phyloP scores from a whole-genome alignment of 2,113 vertebrate species.

The Notarius lentiginosus region DNA sequence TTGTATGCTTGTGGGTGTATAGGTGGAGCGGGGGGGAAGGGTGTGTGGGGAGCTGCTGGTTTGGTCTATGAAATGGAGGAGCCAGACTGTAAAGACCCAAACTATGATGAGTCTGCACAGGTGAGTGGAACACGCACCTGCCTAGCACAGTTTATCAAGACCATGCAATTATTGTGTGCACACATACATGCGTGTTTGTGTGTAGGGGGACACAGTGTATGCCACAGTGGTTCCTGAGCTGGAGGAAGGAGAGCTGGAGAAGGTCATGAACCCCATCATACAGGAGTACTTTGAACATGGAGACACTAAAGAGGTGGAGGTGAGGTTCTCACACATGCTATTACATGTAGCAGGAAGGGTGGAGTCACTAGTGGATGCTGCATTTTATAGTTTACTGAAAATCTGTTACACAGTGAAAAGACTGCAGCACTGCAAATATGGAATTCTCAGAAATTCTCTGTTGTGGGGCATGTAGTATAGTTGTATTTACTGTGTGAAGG shows the following conservation, averaged over 20 bases:
- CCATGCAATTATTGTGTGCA: background rate
- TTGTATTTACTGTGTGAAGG: background rate
- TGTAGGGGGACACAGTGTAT: slow-evolving; percentile 81
- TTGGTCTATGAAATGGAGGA: slow-evolving; percentile 84
- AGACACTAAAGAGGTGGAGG: slow-evolving; percentile 83
- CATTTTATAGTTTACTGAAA: background rate
- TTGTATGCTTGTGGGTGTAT: background rate
- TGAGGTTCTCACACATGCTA: slow-evolving; percentile 48
- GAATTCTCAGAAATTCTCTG: background rate
- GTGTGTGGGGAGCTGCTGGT: slow-evolving; percentile 86
- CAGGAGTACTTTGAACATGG: slow-evolving; percentile 86
- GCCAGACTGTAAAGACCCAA: slow-evolving; percentile 79
- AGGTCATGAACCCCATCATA: slow-evolving; percentile 83
- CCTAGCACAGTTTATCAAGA: no score
- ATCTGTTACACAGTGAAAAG: background rate
- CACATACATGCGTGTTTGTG: slow-evolving; percentile 5
- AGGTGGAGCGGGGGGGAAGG: slow-evolving; percentile 86
- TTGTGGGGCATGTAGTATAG: background rate
- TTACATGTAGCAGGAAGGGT: background rate
- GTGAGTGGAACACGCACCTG: slow-evolving; percentile 58
- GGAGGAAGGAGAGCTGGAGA: slow-evolving; percentile 78
- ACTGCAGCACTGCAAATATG: background rate
- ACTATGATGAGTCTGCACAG: slow-evolving; percentile 85
- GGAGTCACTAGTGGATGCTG: background rate
- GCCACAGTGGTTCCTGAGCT: slow-evolving; percentile 81